A percentile compares a stretch with the other conserved stretches of the same genome.
Evolutionary conservation across 2,797 vertebrate species (phyloP).

Genomic region (Coreius guichenoti): DNA sequence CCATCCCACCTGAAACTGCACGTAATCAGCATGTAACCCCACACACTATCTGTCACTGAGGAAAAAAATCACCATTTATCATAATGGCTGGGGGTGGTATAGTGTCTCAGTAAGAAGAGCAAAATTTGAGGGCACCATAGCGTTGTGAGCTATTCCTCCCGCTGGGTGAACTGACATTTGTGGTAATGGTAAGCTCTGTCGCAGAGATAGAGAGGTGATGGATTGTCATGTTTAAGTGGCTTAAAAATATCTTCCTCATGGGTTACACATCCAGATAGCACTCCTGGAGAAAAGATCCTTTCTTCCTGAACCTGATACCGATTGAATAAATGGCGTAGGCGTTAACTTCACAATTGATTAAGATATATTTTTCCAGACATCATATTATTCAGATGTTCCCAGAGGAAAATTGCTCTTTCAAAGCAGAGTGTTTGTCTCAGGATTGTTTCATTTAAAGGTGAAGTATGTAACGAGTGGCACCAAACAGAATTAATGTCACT

Average conservation of each 20-base stretch:
- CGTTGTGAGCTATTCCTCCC: slow-evolving; percentile 28
- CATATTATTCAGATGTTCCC: slow-evolving; percentile 4
- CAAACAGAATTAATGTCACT: background rate
- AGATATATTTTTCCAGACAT: background rate
- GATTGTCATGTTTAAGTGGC: slow-evolving; percentile 47
- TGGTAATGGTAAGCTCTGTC: slow-evolving; percentile 26
- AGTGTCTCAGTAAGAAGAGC: slow-evolving; percentile 22
- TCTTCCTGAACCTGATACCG: slow-evolving; percentile 13
- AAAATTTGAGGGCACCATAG: slow-evolving; percentile 39
- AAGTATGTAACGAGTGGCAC: background rate
- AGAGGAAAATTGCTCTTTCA: background rate
- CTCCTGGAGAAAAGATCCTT: slow-evolving; percentile 17
- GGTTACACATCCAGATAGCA: slow-evolving; percentile 20
- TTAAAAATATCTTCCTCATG: slow-evolving; percentile 42
- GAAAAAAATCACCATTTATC: slow-evolving; percentile 43
- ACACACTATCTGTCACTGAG: slow-evolving; percentile 30
- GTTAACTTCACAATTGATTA: slow-evolving; percentile 23
- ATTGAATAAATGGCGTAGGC: slow-evolving; percentile 10
- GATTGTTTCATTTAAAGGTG: background rate
- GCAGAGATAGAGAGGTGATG: slow-evolving; percentile 37
- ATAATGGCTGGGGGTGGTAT: slow-evolving; percentile 39
- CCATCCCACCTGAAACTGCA: slow-evolving; percentile 26
- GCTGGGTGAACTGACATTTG: slow-evolving; percentile 45
- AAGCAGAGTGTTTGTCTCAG: background rate
- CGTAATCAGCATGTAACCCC: slow-evolving; percentile 30